Percentiles rank a stretch among this genome's conserved stretches.
Evolutionary conservation across 2,113 vertebrate genomes (phyloP).

Genomic region (Bujurquina vittata): DNA sequence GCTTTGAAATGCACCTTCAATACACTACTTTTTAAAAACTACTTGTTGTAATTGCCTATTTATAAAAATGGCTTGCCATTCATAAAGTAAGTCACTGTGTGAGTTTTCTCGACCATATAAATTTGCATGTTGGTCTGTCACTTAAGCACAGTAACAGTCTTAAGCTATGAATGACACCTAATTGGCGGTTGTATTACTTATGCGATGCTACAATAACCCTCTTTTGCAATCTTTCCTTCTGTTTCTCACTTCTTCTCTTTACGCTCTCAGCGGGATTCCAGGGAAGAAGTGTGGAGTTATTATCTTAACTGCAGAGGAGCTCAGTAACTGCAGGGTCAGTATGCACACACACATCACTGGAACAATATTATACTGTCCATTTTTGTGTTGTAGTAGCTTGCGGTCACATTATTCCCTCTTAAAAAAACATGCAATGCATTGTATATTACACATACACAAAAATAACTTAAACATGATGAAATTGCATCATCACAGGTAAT

Average conservation of each 20-base stretch:
- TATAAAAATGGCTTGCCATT: background rate
- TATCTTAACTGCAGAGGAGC: slow-evolving; percentile 81
- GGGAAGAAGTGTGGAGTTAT: slow-evolving; percentile 83
- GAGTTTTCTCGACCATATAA: slow-evolving; percentile 1
- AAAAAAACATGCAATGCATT: background rate
- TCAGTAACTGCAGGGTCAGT: slow-evolving; percentile 84
- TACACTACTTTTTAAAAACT: background rate
- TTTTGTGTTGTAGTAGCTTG: slow-evolving; percentile 9
- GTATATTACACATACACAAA: background rate
- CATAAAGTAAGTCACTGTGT: background rate
- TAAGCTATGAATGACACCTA: slow-evolving; percentile 40
- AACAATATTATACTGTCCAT: background rate
- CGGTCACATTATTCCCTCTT: background rate
- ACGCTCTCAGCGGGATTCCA: slow-evolving; percentile 78
- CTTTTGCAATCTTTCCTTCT: slow-evolving; percentile 29
- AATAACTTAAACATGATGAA: background rate
- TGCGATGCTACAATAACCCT: slow-evolving; percentile 30
- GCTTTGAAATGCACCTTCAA: background rate
- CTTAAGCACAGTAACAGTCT: slow-evolving; percentile 8
- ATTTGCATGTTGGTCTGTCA: slow-evolving; percentile 5
- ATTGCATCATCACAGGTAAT: background rate
- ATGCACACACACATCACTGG: background rate
- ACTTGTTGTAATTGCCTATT: background rate
- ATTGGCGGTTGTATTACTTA: slow-evolving; percentile 48
- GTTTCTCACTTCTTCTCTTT: slow-evolving; percentile 36